Conservation (phyloP, 2,113 vertebrate species). For the Triplophysa siluroides region DNA sequence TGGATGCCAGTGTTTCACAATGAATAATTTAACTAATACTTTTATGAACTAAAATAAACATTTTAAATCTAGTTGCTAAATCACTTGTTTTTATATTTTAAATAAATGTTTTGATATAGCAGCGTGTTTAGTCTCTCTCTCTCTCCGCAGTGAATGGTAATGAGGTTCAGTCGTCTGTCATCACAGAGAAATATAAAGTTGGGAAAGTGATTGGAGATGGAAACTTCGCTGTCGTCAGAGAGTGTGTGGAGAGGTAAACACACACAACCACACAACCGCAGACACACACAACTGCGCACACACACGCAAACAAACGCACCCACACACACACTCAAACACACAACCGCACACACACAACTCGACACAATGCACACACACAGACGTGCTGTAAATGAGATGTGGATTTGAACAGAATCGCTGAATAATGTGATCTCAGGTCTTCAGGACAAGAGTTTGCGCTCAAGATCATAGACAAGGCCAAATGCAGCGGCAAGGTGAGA, state of each 20-base stretch:
- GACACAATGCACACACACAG: neutral
- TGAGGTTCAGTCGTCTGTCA: conserved; percentile 81
- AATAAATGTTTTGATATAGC: too few species aligned
- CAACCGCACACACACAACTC: neutral
- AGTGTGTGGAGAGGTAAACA: conserved; percentile 89
- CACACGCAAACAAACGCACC: neutral
- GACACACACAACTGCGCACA: too few species aligned
- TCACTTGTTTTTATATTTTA: too few species aligned
- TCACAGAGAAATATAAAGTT: conserved; percentile 92
- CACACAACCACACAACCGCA: too few species aligned
- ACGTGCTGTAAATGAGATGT: neutral
- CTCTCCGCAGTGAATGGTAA: conserved; percentile 84
- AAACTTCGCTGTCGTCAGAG: conserved; percentile 97
- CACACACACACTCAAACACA: neutral
- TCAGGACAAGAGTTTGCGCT: conserved; percentile 94
- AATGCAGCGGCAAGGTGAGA: conserved; percentile 94
- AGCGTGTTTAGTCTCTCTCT: neutral
- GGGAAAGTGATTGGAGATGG: conserved; percentile 97
- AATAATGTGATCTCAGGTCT: conserved; percentile 70
- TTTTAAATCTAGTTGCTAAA: too few species aligned
- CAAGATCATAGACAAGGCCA: conserved; percentile 98
- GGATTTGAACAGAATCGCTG: neutral
- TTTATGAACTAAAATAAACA: too few species aligned
- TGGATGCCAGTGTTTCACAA: neutral
- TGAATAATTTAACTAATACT: too few species aligned